Conservation (phyloP, 2,797 vertebrate species). For the Choloepus didactylus region DNA sequence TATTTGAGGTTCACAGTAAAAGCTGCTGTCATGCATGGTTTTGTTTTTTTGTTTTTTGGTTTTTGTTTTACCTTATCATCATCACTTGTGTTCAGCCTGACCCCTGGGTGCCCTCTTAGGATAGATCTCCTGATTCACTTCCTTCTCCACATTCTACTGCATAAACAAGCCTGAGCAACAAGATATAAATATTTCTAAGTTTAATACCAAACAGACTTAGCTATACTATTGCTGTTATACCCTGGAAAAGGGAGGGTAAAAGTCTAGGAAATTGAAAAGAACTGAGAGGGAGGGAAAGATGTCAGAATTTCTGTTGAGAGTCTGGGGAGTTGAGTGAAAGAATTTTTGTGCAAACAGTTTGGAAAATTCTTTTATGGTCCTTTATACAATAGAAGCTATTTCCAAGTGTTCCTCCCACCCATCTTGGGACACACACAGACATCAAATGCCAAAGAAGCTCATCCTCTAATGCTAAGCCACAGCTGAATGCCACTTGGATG, state of each 20-base stretch:
- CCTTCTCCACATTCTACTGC: conserved; percentile 64
- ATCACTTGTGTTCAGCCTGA: conserved; percentile 62
- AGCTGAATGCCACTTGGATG: not conserved
- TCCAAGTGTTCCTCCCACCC: conserved; percentile 67
- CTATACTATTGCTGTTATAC: not conserved
- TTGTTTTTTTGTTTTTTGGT: too few species aligned
- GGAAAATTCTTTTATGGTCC: conserved; percentile 64
- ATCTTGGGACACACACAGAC: conserved; percentile 72
- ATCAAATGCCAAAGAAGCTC: conserved; percentile 53
- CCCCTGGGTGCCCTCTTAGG: conserved; percentile 65
- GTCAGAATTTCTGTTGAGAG: conserved; percentile 50
- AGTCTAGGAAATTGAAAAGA: not conserved
- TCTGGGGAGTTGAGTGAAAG: conserved; percentile 55
- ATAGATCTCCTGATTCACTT: conserved; percentile 68
- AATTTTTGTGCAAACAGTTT: conserved; percentile 51
- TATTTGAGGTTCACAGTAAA: not conserved
- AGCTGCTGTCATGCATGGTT: not conserved
- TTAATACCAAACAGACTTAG: conserved; percentile 76
- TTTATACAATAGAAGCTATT: conserved; percentile 70
- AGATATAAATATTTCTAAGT: conserved; percentile 77
- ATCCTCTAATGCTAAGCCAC: conserved; percentile 45
- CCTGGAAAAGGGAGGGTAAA: conserved; percentile 17
- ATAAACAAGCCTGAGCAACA: conserved; percentile 66
- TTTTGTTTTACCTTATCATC: conserved; percentile 35
- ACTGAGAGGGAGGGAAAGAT: not conserved